Base-by-base conservation (phyloP, 2,888 invertebrate species). In the Drosophila lacicola region DNA sequence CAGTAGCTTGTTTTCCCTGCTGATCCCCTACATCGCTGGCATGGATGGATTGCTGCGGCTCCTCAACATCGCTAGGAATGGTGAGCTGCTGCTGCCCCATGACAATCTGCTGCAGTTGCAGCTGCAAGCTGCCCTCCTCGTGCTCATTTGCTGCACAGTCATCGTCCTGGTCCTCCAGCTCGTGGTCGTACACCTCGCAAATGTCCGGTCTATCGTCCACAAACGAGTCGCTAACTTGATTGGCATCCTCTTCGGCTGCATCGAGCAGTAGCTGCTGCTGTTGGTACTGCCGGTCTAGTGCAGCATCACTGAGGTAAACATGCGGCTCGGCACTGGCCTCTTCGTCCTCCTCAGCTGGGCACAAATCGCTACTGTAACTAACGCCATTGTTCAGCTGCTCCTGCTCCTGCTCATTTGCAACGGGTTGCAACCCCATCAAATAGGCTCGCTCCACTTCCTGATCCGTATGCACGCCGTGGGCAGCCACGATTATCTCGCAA, bases 221-320 rank as follows among this genome's bases (percentile, higher is more conserved):
- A 55, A 62, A 88, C 4, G 63, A 45, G 14, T 67, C 74, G 19
- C 65, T 64, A 10, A 69, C 66, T 25, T 71, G 67, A 17, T 60
- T 60, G 0, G 29, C 39, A 10, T 78, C 75, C 11, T 83, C 86
- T 14, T 86, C 86, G 13, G 51, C 50, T 2, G 45, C 64, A 29
- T 79, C 80, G 2, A 77, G 46, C 11, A 67, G 42, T 3, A 72
- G 29, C n/a, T 80, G 68, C 13, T 70, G 58, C 10, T 67, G 61
- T 1, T 82, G 57, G 2, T 78, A 73, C 13, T 50, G 49, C 29
- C 55, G 65, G 17, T 55, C 72, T 14, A 88, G 25, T 0, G 83
- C 83, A 9, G 89, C 89, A 39, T 84, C 89, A 45, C 84, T 88
- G 0, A 88, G 72, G 49, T 88, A 84, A 13, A 88, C 75, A 54